Base-by-base conservation (phyloP, 2,888 invertebrate species). In the Lucinisca nassula region DNA sequence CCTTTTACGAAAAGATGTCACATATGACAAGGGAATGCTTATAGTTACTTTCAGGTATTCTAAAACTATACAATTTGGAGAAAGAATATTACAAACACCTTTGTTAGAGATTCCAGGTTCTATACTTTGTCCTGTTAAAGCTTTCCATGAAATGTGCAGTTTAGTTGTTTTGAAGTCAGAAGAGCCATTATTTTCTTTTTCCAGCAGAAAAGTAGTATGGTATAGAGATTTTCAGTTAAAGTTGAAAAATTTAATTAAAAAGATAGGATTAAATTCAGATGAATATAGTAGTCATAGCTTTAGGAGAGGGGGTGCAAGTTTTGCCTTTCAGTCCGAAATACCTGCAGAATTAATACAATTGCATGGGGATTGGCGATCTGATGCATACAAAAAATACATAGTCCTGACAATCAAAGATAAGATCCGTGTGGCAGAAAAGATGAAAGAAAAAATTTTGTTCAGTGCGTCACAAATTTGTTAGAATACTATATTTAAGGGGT, bases 1-100 rank as follows among this genome's bases (percentile, higher is more conserved):
- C 21, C 30, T 72, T 8, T 49, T 70, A 6, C 8, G 72, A 32
- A 35, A 35, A 12, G 79, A 79, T 72, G 51, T 79, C 12, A 24
- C 2, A 17, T 49, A 70, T 3, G 24, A 51, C 27, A 2, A 2
- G n/a, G 38, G 37, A 12, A n/a, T 40, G 27, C 32, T 79, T n/a
- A 3, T 79, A 27, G 79, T 79, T 35, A 12, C 24, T 10, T 38
- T 79, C 17, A 79, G 30, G 35, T 79, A 49, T 45, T 45, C 79
- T 3, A 79, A 79, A 30, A 79, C 72, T 17, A 79, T 61, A 30
- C 79, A 79, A n/a, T 79, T 79, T 72, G 79, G 79, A 3, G 38
- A 79, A 32, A 6, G 79, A 21, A 30, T 79, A n/a, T 45, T 79
- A 30, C 17, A 21, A 21, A 79, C 49, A 24, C 79, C 79, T 32